Evolutionary conservation across 2,888 invertebrate species (phyloP).

Genomic region (Xestoiulus laeticollis): DNA sequence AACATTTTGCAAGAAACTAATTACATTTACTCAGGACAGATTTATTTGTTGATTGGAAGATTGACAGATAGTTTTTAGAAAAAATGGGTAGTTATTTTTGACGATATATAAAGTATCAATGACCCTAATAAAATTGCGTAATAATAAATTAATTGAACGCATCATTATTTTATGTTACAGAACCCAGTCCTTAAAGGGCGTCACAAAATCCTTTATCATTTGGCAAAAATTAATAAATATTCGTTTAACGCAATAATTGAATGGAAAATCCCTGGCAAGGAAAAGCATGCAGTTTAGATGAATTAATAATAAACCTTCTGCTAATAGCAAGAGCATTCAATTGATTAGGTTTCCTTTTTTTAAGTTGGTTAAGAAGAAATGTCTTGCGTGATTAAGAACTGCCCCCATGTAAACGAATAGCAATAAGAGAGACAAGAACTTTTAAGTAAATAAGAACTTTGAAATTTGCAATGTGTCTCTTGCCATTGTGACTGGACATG

Average conservation of each 20-base stretch:
- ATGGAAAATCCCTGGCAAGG: neutral
- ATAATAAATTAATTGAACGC: neutral
- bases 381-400: slow-evolving; percentile 1
- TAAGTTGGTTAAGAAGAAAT: neutral
- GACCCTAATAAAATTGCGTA: too few relatives aligned
- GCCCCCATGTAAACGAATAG: neutral
- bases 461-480: too few relatives aligned
- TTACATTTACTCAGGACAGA: too few relatives aligned
- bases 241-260: neutral
- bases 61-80: neutral
- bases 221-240: neutral
- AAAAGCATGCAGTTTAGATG: neutral
- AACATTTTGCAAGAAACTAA: too few relatives aligned
- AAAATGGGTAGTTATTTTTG: too few relatives aligned
- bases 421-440: too few relatives aligned
- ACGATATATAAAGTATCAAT: too few relatives aligned
- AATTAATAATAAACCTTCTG: neutral
- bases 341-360: neutral
- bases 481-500: slow-evolving; percentile 21
- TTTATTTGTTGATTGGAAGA: too few relatives aligned
- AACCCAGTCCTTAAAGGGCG: neutral
- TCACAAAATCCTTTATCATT: neutral
- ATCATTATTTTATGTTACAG: neutral
- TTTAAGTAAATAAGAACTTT: too few relatives aligned
- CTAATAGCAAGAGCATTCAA: neutral